These are phyloP conservation scores for Autographa pulchrina DNA, from an alignment of 2,888 invertebrate species.

Conservation along the genomic window DNA sequence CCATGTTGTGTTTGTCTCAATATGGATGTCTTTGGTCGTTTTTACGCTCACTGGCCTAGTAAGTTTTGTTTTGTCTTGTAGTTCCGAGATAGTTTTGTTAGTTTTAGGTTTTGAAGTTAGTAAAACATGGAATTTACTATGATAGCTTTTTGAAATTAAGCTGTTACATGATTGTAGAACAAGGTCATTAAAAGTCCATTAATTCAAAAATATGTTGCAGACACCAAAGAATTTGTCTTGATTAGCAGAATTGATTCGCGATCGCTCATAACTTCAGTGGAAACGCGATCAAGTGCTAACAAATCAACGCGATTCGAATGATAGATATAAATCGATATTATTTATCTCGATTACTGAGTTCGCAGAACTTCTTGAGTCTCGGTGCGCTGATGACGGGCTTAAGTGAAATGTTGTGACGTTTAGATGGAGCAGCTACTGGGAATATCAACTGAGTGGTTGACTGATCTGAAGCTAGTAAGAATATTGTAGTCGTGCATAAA, in stretches of 20 bases:
- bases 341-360: slow-evolving; percentile 75
- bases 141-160: too few relatives aligned
- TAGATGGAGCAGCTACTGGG: slow-evolving; percentile 36
- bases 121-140: too few relatives aligned
- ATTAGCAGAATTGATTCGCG: slow-evolving; percentile 55
- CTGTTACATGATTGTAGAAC: too few relatives aligned
- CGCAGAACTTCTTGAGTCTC: slow-evolving; percentile 58
- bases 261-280: slow-evolving; percentile 50
- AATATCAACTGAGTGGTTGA: slow-evolving; percentile 29
- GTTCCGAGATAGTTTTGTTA: not conserved
- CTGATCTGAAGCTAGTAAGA: slow-evolving; percentile 9
- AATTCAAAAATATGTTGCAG: not conserved
- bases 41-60: slow-evolving; percentile 11
- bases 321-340: slow-evolving; percentile 75
- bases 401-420: slow-evolving; percentile 54
- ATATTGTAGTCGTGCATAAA: not conserved
- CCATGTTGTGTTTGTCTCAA: slow-evolving; percentile 19
- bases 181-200: too few relatives aligned
- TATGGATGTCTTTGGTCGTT: slow-evolving; percentile 14
- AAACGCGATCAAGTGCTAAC: slow-evolving; percentile 59
- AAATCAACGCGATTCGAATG: slow-evolving; percentile 65
- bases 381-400: slow-evolving; percentile 41
- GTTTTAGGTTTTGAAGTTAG: not conserved
- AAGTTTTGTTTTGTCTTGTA: not conserved
- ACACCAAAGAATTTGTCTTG: slow-evolving; percentile 46